Evolutionary conservation across 2,113 vertebrate genomes (phyloP), one percentile per base, ranked within the genome.

Genomic region (Neodon shergylaensis): DNA sequence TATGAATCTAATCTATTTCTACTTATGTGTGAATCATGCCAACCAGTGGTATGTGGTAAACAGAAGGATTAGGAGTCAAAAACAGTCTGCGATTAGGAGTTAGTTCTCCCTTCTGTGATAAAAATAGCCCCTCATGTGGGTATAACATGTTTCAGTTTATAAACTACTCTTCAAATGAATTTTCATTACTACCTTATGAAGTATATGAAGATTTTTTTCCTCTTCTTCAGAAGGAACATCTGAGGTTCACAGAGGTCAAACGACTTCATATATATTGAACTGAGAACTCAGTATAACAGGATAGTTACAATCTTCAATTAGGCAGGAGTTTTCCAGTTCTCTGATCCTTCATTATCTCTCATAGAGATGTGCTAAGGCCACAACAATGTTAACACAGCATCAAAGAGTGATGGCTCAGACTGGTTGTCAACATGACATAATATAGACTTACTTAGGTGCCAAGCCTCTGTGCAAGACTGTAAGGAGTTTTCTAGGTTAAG

Each of bases 1-100:
- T 78, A 74, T 49, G 5, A 74, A 91, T 93, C 83, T 70, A 86
- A 86, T 94, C 73, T 65, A 77, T 26, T 49, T 96, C n/a, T 68
- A 92, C 78, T 90, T 93, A 95, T 92, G 63, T 74, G n/a, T 72
- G n/a, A 33, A 73, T 92, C 70, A 92, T 90, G 94, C 54, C 58
- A 54, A 95, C 66, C 85, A 91, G 58, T 78, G 39, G 6, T 76
- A 26, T 88, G 52, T 91, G 78, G 17, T 83, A 93, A 97, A 93
- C 54, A 93, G 86, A 91, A 93, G 74, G 42, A 90, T 96, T 91
- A 91, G 74, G 58, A 92, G 65, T 87, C 87, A 76, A 87, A 84
- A 88, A 42, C 44, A 92, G 42, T 66, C 47, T 93, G 66, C 74
- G 26, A 63, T 92, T 61, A 93, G 52, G 28, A 94, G 28, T 42